These are phyloP conservation scores for Hormiphora californensis DNA, from an alignment of 37 sponge, comb jelly and placozoan species.

Conservation along the genomic window DNA sequence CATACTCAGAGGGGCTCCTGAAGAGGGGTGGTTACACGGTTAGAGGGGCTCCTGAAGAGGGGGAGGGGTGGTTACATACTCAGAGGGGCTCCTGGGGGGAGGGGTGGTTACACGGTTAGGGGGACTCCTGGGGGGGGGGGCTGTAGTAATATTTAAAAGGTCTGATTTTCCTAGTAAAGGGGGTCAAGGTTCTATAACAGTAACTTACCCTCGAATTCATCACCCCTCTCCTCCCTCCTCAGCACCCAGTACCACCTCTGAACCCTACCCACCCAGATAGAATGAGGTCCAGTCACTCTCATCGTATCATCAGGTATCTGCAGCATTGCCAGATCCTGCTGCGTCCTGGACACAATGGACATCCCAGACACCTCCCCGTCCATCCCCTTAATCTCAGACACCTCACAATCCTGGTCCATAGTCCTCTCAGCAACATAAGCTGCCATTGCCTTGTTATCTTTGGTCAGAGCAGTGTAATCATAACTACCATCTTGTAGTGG, in stretches of 20 bases:
- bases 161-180: no score
- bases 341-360: slow-evolving; percentile 9
- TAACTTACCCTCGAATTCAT: slow-evolving; percentile 37
- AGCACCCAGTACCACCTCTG: slow-evolving; percentile 53
- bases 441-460: slow-evolving; percentile 47
- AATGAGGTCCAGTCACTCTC: slow-evolving; percentile 34
- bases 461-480: not conserved
- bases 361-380: not conserved
- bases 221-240: slow-evolving; percentile 42
- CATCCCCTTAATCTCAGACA: not conserved
- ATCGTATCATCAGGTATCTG: slow-evolving; percentile 35
- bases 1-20: slow-evolving; percentile 46
- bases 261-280: slow-evolving; percentile 48
- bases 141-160: no score
- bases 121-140: no score
- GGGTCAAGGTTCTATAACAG: no score
- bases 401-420: slow-evolving; percentile 24
- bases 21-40: no score
- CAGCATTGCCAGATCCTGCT: slow-evolving; percentile 3
- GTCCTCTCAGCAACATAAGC: slow-evolving; percentile 31
- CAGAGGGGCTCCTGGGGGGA: no score
- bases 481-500: slow-evolving; percentile 27
- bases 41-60: no score
- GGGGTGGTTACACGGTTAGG: no score
- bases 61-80: no score